Conservation (phyloP, 2,113 vertebrate species). For the Ctenomys sociabilis region DNA sequence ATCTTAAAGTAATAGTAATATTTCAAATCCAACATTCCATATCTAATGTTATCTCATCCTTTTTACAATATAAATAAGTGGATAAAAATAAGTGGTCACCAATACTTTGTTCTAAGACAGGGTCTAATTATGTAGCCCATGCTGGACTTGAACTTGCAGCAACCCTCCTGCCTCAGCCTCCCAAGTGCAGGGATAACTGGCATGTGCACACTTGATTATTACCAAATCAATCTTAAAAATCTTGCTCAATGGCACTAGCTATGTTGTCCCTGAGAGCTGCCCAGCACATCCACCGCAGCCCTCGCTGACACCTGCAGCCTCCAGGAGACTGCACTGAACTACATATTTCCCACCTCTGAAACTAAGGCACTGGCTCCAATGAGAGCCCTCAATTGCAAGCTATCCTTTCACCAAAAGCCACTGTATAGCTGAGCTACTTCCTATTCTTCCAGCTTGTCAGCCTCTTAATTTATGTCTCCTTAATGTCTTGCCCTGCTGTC, state of each 20-base stretch:
- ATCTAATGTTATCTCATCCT: constrained; percentile 1
- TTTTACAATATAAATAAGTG: neutral
- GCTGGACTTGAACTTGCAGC: neutral
- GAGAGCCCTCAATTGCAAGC: neutral
- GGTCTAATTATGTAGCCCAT: neutral
- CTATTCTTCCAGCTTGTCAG: neutral
- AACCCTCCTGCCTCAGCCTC: neutral
- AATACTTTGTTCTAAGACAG: neutral
- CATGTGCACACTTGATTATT: neutral
- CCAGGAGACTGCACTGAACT: neutral
- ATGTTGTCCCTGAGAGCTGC: neutral
- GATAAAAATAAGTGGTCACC: neutral
- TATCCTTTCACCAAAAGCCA: neutral
- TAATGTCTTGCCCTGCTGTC: neutral
- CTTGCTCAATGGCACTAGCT: neutral
- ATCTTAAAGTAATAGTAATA: constrained; percentile 45
- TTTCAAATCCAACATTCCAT: constrained; percentile 29
- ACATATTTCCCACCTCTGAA: neutral
- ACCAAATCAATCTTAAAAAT: constrained; percentile 1
- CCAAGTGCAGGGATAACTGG: neutral
- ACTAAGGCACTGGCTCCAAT: neutral
- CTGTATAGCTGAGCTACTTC: neutral
- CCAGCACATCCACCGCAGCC: neutral
- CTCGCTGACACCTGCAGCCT: neutral
- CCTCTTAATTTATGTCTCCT: neutral